Percentiles rank a stretch among this genome's conserved stretches.
phyloP scores from a whole-genome alignment of 2,888 invertebrate genomes.

The Brenthis daphne region DNA sequence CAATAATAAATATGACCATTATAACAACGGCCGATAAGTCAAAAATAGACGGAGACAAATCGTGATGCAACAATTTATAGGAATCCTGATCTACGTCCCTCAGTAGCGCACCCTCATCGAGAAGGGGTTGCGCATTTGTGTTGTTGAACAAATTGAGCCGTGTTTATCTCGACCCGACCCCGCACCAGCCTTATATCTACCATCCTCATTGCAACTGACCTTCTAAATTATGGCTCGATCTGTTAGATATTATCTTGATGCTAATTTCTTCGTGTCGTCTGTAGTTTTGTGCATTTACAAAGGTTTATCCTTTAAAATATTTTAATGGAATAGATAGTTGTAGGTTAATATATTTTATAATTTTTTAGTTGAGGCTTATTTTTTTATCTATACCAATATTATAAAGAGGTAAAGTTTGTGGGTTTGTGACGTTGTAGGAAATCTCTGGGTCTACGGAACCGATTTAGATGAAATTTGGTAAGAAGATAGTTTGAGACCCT shows the following conservation, averaged over 20 bases:
- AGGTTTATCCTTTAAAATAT: too few relatives aligned
- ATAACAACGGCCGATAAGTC: slow-evolving; percentile 4
- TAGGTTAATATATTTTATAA: background rate
- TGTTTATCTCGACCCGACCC: slow-evolving; percentile 75
- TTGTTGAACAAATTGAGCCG: slow-evolving; percentile 77
- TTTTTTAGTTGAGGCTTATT: too few relatives aligned
- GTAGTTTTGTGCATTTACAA: background rate
- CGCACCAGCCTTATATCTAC: slow-evolving; percentile 62
- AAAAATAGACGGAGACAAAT: slow-evolving; percentile 9
- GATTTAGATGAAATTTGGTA: too few relatives aligned
- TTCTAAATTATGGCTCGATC: slow-evolving; percentile 24
- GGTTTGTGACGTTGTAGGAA: too few relatives aligned
- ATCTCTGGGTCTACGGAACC: too few relatives aligned
- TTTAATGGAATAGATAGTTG: background rate
- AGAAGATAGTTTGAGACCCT: too few relatives aligned
- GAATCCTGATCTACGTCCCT: slow-evolving; percentile 18
- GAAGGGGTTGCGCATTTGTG: slow-evolving; percentile 67
- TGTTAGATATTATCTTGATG: slow-evolving; percentile 1
- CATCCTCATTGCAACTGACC: slow-evolving; percentile 58
- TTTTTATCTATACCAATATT: too few relatives aligned
- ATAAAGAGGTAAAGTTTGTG: too few relatives aligned
- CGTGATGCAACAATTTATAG: slow-evolving; percentile 19
- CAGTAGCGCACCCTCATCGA: slow-evolving; percentile 24
- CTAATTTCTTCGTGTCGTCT: slow-evolving; percentile 5
- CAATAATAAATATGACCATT: background rate